Base-by-base conservation (phyloP, 2,888 invertebrate genomes). In the Xestia ashworthii region DNA sequence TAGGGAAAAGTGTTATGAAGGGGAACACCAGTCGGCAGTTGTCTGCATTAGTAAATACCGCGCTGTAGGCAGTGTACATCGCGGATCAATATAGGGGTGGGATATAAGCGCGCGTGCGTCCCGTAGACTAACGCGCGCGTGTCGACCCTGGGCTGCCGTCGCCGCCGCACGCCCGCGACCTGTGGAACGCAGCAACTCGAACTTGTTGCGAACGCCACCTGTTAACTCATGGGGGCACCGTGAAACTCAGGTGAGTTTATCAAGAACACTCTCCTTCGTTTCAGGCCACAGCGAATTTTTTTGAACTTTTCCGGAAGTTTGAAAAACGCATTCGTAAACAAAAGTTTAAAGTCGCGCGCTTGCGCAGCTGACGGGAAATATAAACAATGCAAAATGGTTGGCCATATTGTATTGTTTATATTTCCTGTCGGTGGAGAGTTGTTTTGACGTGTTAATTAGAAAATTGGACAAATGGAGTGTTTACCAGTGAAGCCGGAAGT, bases 191-290 rank as follows among this genome's bases (percentile, higher is more conserved):
- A 84, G 89, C 82, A 46, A 90, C 92, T 89, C 89, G 93, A 83
- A 96, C 96, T 95, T 96, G 95, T 96, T 96, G 96, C 95, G 88
- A 94, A 90, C 91, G 90, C 93, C 95, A 96, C 95, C 96, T 96
- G 95, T 95, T 95, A 94, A 94, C 95, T 91, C 92, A 95, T 95
- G 96, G 95, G 92, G 92, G 91, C 91, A 88, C 92, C 93, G 92
- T 94, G 92, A 95, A 93, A 89, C 88, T 89, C 94, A 95, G 96
- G 96, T 96, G 89, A 94, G 94, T 91, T 87, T 71, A 53, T 55
- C 53, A 65, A 76, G 60, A 74, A 74, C 82, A 80, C 38, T 68
- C 75, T 78, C 50, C 74, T 74, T 58, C 71, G 46, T 55, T 74
- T 41, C 67, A 73, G 68, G 74, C 68, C 19, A 46, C n/a, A 44